phyloP scores from a whole-genome alignment of 1,140 invertebrate genomes.

The Arctopsyche grandis region DNA sequence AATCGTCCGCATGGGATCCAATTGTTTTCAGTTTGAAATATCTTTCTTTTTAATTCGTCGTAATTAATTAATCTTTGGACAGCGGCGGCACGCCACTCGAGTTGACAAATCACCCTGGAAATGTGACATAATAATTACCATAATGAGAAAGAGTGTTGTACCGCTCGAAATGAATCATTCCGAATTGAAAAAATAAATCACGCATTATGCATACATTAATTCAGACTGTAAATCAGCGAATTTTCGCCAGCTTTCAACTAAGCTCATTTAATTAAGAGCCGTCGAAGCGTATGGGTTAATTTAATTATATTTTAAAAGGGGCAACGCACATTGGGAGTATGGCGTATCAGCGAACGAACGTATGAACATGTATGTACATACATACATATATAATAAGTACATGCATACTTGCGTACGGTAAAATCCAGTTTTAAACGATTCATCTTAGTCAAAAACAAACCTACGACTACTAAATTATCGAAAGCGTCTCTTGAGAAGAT shows the following conservation, averaged over 20 bases:
- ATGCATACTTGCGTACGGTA: neutral
- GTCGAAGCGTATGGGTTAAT: constrained; percentile 2
- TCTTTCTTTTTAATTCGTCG: constrained; percentile 11
- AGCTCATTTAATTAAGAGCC: neutral
- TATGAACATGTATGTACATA: neutral
- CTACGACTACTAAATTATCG: constrained; percentile 16
- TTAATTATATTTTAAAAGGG: constrained; percentile 8
- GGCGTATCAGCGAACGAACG: neutral
- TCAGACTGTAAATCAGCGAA: neutral
- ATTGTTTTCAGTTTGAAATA: neutral
- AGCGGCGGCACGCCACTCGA: constrained; percentile 1
- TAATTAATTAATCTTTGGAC: constrained; percentile 4
- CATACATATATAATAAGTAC: too few species aligned
- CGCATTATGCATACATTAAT: neutral
- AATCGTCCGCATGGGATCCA: neutral
- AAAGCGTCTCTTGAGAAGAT: constrained; percentile 3
- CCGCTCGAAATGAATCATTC: neutral
- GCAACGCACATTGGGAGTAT: neutral
- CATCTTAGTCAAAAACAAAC: constrained; percentile 30
- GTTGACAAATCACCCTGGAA: constrained; percentile 15
- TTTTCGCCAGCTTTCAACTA: neutral
- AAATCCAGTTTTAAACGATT: constrained; percentile 6
- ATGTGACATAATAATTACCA: constrained; percentile 12
- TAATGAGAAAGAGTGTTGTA: neutral
- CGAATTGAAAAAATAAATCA: neutral